Evolutionary conservation across 2,888 invertebrate species (phyloP).

Genomic region (Clanis bilineata): DNA sequence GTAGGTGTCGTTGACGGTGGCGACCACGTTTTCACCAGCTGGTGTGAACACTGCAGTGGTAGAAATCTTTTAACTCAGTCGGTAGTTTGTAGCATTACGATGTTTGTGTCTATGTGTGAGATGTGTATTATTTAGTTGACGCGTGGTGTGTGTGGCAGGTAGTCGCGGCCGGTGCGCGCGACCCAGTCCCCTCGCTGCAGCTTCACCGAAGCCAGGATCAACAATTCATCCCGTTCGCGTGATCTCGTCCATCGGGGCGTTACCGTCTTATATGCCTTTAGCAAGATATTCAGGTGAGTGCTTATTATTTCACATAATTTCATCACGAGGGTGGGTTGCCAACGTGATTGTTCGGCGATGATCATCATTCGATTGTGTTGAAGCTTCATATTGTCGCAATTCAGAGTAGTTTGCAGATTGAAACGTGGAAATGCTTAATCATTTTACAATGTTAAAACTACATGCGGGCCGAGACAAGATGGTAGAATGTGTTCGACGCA

Average conservation of each 20-base stretch:
- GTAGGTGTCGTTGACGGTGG: conserved; percentile 52
- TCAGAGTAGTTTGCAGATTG: neutral
- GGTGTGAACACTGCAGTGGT: conserved; percentile 70
- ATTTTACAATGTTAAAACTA: neutral
- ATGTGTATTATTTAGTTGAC: conserved; percentile 33
- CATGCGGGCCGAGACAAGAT: neutral
- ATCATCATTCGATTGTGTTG: neutral
- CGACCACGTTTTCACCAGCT: conserved; percentile 81
- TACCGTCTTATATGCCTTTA: conserved; percentile 98
- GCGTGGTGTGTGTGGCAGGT: conserved; percentile 61
- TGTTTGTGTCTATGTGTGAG: conserved; percentile 37
- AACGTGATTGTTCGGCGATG: neutral
- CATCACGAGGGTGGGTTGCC: conserved; percentile 2
- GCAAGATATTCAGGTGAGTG: conserved; percentile 94
- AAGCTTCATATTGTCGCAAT: neutral
- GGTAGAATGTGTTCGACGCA: neutral
- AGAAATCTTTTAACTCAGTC: conserved; percentile 61
- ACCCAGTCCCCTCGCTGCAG: conserved; percentile 64
- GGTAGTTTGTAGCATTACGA: conserved; percentile 32
- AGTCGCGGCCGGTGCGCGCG: conserved; percentile 69
- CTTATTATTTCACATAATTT: neutral
- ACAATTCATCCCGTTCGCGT: conserved; percentile 78
- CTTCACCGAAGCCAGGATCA: conserved; percentile 66
- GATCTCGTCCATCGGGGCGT: conserved; percentile 92
- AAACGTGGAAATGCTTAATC: neutral